These are phyloP conservation scores for Nymphicus hollandicus DNA, from an alignment of 2,113 vertebrate species.

Conservation along the genomic window DNA sequence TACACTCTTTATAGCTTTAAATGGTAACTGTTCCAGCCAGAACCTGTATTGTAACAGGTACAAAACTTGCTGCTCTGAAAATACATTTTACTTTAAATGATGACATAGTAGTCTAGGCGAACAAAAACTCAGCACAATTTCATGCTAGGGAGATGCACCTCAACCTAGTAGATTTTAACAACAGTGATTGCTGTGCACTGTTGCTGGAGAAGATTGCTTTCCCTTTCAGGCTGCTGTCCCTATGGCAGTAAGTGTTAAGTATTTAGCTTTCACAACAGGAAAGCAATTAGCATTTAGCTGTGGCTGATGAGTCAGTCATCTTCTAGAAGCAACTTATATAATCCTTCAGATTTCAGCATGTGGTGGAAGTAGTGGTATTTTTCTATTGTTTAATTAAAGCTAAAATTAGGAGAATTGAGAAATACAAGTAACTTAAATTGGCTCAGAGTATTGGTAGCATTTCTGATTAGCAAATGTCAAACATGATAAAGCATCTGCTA, in stretches of 20 bases:
- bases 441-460: neutral
- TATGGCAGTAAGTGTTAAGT: neutral
- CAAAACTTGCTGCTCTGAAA: neutral
- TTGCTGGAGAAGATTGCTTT: neutral
- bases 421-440: neutral
- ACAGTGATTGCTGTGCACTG: neutral
- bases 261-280: neutral
- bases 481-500: neutral
- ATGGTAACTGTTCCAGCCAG: neutral
- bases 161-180: neutral
- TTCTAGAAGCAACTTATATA: neutral
- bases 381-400: neutral
- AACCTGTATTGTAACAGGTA: neutral
- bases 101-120: neutral
- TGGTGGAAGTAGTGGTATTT: neutral
- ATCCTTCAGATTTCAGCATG: neutral
- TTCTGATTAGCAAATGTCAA: neutral
- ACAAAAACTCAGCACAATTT: neutral
- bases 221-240: neutral
- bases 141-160: neutral
- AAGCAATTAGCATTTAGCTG: neutral
- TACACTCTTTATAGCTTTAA: neutral
- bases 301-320: neutral
- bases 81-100: accelerated
- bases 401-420: neutral